These are phyloP conservation scores for Petrocephalus zakoni DNA, from an alignment of 2,113 vertebrate species.

Conservation along the genomic window DNA sequence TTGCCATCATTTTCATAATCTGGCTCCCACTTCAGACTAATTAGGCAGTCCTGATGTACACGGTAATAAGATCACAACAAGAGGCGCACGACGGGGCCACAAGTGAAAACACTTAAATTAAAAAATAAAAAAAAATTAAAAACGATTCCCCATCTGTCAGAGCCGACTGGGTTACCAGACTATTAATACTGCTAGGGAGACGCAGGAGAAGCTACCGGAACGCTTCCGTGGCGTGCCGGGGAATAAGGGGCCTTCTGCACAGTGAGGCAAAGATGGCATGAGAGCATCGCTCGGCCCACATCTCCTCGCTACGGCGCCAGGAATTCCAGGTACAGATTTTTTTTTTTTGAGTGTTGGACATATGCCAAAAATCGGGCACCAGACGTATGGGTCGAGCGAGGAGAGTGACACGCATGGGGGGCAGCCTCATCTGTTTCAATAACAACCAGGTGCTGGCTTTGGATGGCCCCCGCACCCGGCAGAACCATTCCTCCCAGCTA, in stretches of 20 bases:
- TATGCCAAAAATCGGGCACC: background rate
- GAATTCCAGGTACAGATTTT: background rate
- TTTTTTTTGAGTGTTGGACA: background rate
- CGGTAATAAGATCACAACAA: background rate
- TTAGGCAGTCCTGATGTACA: background rate
- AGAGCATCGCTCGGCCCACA: background rate
- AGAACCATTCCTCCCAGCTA: slow-evolving; percentile 29
- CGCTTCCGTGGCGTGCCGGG: background rate
- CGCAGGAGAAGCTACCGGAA: background rate
- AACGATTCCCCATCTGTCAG: background rate
- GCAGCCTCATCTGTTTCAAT: slow-evolving; percentile 27
- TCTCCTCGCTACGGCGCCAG: background rate
- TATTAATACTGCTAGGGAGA: background rate
- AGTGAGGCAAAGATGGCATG: background rate
- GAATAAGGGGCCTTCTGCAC: background rate
- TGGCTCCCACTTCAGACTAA: background rate
- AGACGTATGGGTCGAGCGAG: background rate
- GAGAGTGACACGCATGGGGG: background rate
- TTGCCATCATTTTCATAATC: background rate
- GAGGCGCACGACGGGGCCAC: background rate
- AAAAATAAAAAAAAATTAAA: background rate
- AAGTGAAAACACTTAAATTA: background rate
- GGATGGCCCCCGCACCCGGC: background rate
- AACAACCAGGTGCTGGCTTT: slow-evolving; percentile 40
- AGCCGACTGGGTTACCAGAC: background rate